Base-by-base conservation (phyloP, 2,888 invertebrate genomes). In the Pteria penguin region DNA sequence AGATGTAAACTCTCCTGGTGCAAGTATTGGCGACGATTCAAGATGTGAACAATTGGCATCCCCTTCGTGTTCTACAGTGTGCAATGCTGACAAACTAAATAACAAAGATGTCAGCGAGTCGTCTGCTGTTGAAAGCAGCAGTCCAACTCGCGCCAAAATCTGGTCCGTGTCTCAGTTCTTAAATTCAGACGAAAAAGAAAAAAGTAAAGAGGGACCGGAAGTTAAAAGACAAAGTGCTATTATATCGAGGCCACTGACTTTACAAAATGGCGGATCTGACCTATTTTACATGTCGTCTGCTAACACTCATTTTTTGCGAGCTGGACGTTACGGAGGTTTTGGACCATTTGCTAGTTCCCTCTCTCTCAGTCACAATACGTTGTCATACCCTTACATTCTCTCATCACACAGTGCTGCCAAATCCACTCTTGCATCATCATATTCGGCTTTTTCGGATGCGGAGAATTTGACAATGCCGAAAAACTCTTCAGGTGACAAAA, bases 331-430 rank as follows among this genome's bases (percentile, higher is more conserved):
- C 1, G 82, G 85, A n/a, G 86, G 82, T 5, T 82, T 86, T 54
- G 80, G 78, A 24, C 83, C 84, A 22, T 82, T 83, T 54, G 83
- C 84, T 54, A 82, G 80, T 73, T 79, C 85, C 14, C 74, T 89
- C 36, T 84, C 89, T 4, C 75, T 89, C 27, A 84, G 85, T 75
- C 89, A 89, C 65, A 84, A 87, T 27, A 87, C 89, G 5, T 76
- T 89, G n/a, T 88, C 88, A 11, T 89, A 89, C 71, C 89, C 89
- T 4, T 89, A 89, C 72, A 84, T 85, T 29, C 75, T 89, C 22
- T 84, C 87, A 22, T 76, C 87, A 24, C 83, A 87, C 26, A 81
- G 84, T 11, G 78, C 83, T 26, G 80, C 83, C 14, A 85, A 85
- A 54, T 78, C 85, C 0, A 65, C 76, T 33, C 45, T 82, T 55